These are phyloP conservation scores for Actinopyga echinites DNA, from an alignment of 53 echinoderm and acorn worm genomes.

Conservation along the genomic window DNA sequence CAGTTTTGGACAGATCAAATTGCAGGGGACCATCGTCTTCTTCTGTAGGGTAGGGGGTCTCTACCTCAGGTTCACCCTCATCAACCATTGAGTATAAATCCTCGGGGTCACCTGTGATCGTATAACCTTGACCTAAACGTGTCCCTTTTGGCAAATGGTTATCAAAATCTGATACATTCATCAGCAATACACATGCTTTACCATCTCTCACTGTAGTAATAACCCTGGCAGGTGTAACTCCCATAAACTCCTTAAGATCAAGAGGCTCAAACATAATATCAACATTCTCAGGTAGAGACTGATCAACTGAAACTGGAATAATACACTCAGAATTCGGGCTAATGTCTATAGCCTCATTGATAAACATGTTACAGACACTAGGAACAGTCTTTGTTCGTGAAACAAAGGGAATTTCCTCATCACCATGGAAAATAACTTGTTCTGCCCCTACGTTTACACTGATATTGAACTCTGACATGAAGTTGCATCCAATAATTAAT, in stretches of 20 bases:
- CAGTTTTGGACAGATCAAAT: constrained; percentile 19
- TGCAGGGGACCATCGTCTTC: constrained; percentile 22
- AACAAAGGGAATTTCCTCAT: background rate
- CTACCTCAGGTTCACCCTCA: background rate
- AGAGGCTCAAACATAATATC: background rate
- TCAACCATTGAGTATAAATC: background rate
- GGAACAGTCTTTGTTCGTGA: no score
- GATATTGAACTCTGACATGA: background rate
- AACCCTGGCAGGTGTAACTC: background rate
- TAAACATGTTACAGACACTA: no score
- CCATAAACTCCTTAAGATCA: background rate
- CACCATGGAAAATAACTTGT: background rate
- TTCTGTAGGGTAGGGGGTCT: background rate
- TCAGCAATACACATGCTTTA: background rate
- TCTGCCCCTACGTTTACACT: background rate
- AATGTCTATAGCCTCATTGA: background rate
- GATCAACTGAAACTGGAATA: background rate
- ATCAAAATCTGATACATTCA: background rate
- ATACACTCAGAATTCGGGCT: background rate
- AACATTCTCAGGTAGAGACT: background rate
- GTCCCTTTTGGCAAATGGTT: background rate
- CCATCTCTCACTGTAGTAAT: constrained; percentile 7
- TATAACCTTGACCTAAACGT: constrained; percentile 44
- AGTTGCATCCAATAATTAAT: background rate
- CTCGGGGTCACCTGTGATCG: constrained; percentile 27